A percentile compares a stretch with the other conserved stretches of the same genome.
Conservation (phyloP, 2,113 vertebrate genomes). For the Menura novaehollandiae region DNA sequence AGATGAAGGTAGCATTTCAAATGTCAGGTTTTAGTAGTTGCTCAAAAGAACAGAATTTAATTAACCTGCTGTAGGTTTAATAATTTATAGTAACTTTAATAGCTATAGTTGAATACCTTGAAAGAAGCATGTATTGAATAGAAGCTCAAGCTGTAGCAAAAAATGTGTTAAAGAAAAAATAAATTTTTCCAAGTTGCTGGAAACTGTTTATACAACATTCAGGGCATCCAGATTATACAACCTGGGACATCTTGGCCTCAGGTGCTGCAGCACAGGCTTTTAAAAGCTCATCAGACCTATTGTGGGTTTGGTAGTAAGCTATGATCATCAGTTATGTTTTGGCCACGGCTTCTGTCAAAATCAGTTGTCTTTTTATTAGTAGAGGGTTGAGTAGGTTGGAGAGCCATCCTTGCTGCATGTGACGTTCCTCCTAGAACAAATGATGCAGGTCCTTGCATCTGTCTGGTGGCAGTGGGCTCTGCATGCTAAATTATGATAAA, state of each 20-base stretch:
- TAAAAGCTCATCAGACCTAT: not conserved
- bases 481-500: not conserved
- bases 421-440: not conserved
- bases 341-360: not conserved
- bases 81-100: not conserved
- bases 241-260: not conserved
- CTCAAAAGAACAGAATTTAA: not conserved
- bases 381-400: not conserved
- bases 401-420: not conserved
- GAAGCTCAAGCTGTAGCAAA: not conserved
- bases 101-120: not conserved
- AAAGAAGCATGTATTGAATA: not conserved
- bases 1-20: not conserved
- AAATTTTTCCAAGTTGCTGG: not conserved
- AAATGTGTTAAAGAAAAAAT: not conserved
- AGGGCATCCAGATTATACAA: accelerated
- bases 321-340: not conserved
- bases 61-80: not conserved
- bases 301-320: not conserved
- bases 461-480: not conserved
- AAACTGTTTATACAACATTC: not conserved
- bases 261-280: not conserved
- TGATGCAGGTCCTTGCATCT: not conserved
- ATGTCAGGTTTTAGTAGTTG: not conserved
- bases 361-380: not conserved